Evolutionary conservation across 2,113 vertebrate genomes (phyloP), one percentile per base, ranked within the genome.

Genomic region (Urocolius indicus): DNA sequence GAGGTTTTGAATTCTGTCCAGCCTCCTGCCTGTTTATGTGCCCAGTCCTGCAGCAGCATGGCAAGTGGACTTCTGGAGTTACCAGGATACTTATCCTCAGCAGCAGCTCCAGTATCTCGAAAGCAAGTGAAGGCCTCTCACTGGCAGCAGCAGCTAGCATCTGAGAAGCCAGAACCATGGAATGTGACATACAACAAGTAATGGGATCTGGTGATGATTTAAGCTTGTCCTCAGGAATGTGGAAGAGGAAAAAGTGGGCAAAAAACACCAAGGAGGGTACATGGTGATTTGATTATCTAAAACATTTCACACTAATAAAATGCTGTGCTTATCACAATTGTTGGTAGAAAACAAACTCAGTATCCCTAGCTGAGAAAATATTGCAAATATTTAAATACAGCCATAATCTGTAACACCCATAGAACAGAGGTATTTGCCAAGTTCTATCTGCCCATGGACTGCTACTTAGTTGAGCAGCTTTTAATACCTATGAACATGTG

Each of bases 21-120:
- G 76, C 27, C 69, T 89, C 45, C 54, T 48, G 84, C 59, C 63
- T 9, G 1, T 27, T 58, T 30, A 26, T 12, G 1, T 20, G 38
- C 68, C 45, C 55, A 54, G 62, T 63, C 43, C 26, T 4, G 9
- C n/a, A 69, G 63, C 63, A 36, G 41, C 41, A 23, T 0, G 3
- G 65, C 30, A 55, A 61, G n/a, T 0, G 5, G 68, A 34, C 16
- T 89, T 32, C 41, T 29, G 36, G 65, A 15, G 16, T 17, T 34
- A 20, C 61, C 30, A 13, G 15, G 41, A 22, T 13, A 10, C 10
- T 17, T 7, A 14, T 19, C 57, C 71, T 17, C 5, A 0, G 5
- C 45, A 52, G 49, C 61, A 29, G 14, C 61, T 49, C 61, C 79
- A 62, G 83, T 51, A 49, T 13, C 86, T 32, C 83, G 76, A 49